Conservation (phyloP, 2,113 vertebrate species). For the Cebidichthys violaceus region DNA sequence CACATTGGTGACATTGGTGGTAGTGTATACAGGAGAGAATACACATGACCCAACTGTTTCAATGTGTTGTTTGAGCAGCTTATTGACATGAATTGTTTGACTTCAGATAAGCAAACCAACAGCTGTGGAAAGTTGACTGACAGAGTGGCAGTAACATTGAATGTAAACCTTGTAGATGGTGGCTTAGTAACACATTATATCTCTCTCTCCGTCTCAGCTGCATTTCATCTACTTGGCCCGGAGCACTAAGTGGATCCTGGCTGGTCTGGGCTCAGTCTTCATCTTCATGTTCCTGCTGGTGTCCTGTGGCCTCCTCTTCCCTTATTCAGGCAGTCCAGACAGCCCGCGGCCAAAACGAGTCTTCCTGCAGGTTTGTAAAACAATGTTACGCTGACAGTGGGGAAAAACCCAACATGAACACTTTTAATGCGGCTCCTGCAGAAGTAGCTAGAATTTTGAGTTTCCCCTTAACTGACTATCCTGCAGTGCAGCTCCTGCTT, state of each 20-base stretch:
- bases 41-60: neutral
- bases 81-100: neutral
- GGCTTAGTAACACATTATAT: neutral
- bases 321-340: conserved; percentile 86
- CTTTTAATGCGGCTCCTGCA: neutral
- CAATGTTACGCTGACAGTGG: too few relatives aligned
- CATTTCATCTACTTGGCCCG: conserved; percentile 92
- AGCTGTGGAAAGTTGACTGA: neutral
- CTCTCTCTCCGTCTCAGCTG: conserved; percentile 83
- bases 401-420: neutral
- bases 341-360: conserved; percentile 93
- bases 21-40: neutral
- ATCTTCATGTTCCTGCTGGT: conserved; percentile 87
- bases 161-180: too few relatives aligned
- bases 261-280: conserved; percentile 85
- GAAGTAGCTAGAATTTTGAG: neutral
- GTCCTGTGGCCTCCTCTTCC: conserved; percentile 92
- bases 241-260: conserved; percentile 89
- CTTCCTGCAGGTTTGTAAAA: conserved; percentile 89
- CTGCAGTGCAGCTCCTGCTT: neutral
- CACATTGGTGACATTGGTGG: neutral
- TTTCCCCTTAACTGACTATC: neutral
- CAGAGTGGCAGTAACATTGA: neutral
- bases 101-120: conserved; percentile 13
- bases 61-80: neutral